Conservation (phyloP, 2,113 vertebrate species). For the Hippocampus zosterae region DNA sequence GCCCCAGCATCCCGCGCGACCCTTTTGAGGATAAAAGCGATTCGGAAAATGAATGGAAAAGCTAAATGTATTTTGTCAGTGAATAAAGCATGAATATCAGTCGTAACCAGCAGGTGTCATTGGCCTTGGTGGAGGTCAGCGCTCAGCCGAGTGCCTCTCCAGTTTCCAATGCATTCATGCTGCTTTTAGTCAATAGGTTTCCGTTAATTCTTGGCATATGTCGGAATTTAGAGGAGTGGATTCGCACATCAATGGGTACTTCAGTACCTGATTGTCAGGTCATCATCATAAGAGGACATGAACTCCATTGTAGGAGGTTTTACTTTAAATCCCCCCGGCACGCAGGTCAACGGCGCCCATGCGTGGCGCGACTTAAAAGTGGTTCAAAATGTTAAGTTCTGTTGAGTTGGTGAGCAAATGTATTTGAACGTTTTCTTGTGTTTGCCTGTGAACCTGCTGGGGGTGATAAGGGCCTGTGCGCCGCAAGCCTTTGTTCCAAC, state of each 20-base stretch:
- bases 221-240: slow-evolving; percentile 16
- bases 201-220: slow-evolving; percentile 22
- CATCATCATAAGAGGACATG: background rate
- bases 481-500: slow-evolving; percentile 52
- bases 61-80: background rate
- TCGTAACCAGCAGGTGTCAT: background rate
- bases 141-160: background rate
- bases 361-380: background rate
- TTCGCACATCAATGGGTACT: background rate
- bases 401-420: slow-evolving; percentile 4
- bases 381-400: slow-evolving; percentile 11
- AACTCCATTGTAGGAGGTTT: background rate
- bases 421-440: slow-evolving; percentile 40
- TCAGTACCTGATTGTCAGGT: background rate
- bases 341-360: slow-evolving; percentile 18
- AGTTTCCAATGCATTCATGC: slow-evolving; percentile 11
- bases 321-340: slow-evolving; percentile 13
- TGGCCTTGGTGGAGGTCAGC: background rate
- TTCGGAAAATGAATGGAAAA: too few species aligned
- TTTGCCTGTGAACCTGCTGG: slow-evolving; percentile 51
- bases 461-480: slow-evolving; percentile 51
- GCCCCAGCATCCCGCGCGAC: too few species aligned
- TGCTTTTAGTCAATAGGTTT: slow-evolving; percentile 7
- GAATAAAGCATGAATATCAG: background rate
- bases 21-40: too few species aligned